A percentile compares a stretch with the other conserved stretches of the same genome.
Conservation (phyloP, 2,888 invertebrate species). For the Aphidius colemani region DNA sequence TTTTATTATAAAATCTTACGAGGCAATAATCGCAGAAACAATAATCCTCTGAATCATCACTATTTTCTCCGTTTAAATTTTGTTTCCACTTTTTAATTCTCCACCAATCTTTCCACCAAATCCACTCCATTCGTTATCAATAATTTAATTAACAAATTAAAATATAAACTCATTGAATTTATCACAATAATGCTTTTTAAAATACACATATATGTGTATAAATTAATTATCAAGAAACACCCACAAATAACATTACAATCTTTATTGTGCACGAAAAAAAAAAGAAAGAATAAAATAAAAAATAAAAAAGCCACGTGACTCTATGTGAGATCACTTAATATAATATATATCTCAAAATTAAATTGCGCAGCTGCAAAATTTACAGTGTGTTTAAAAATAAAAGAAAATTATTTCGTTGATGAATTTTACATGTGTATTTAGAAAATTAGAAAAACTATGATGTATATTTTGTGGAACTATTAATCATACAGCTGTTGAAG, state of each 20-base stretch:
- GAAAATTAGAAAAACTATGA: too few relatives aligned
- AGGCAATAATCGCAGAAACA: conserved; percentile 80
- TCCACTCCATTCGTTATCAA: conserved; percentile 70
- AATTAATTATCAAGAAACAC: not conserved
- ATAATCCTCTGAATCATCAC: conserved; percentile 61
- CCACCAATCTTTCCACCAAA: conserved; percentile 83
- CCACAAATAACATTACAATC: not conserved
- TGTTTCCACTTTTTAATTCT: conserved; percentile 73
- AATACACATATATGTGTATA: not conserved
- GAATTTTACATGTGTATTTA: too few relatives aligned
- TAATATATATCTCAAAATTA: not conserved
- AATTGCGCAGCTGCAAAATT: conserved; percentile 20
- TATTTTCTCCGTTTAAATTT: conserved; percentile 58
- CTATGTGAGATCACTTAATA: not conserved
- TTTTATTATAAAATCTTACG: conserved; percentile 61
- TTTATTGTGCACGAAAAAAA: not conserved
- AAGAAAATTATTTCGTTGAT: not conserved
- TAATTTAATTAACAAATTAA: not conserved
- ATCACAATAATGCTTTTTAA: not conserved
- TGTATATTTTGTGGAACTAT: too few relatives aligned
- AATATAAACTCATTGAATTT: not conserved
- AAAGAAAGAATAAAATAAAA: not conserved
- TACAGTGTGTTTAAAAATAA: not conserved
- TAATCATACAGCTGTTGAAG: too few relatives aligned
- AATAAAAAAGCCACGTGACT: conserved; percentile 4